Percentiles rank a stretch among this genome's conserved stretches.
phyloP scores from a whole-genome alignment of 1,140 invertebrate species.

The Halictus rubicundus region DNA sequence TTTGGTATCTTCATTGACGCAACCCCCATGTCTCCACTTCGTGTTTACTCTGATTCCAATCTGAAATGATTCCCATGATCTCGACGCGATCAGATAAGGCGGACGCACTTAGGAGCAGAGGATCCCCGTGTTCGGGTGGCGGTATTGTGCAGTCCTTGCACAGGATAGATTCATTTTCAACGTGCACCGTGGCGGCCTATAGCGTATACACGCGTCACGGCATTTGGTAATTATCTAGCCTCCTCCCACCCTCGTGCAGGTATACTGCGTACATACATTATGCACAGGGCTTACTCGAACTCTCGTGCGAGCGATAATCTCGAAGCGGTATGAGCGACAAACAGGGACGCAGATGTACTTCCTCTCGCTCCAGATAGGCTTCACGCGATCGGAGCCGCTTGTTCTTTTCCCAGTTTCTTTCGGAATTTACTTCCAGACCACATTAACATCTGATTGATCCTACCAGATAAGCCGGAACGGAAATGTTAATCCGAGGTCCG shows the following conservation, averaged over 20 bases:
- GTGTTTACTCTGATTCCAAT: slow-evolving; percentile 1
- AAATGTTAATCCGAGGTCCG: neutral
- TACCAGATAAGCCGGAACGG: neutral
- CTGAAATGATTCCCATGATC: slow-evolving; percentile 14
- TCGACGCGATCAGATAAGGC: slow-evolving; percentile 16
- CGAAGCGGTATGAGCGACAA: slow-evolving; percentile 47
- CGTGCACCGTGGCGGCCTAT: slow-evolving; percentile 20
- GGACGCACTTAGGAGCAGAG: neutral
- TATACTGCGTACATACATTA: slow-evolving; percentile 28
- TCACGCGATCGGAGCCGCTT: slow-evolving; percentile 21
- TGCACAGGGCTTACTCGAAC: slow-evolving; percentile 6
- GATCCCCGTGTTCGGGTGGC: neutral
- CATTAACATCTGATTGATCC: slow-evolving; percentile 11
- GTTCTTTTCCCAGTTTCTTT: slow-evolving; percentile 28
- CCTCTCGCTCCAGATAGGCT: neutral
- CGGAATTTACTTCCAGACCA: neutral
- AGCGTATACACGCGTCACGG: slow-evolving; percentile 49
- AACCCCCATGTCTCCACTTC: too few relatives aligned
- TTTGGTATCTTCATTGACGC: neutral
- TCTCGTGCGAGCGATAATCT: slow-evolving; percentile 46
- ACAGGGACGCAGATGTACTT: slow-evolving; percentile 39
- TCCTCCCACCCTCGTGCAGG: slow-evolving; percentile 31
- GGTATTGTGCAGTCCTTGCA: neutral
- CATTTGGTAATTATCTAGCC: slow-evolving; percentile 65
- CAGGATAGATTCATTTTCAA: slow-evolving; percentile 38